Percentiles rank a stretch among this genome's conserved stretches.
These are phyloP conservation scores for Lepus timidus DNA, from an alignment of 2,113 vertebrate species.

Conservation along the genomic window DNA sequence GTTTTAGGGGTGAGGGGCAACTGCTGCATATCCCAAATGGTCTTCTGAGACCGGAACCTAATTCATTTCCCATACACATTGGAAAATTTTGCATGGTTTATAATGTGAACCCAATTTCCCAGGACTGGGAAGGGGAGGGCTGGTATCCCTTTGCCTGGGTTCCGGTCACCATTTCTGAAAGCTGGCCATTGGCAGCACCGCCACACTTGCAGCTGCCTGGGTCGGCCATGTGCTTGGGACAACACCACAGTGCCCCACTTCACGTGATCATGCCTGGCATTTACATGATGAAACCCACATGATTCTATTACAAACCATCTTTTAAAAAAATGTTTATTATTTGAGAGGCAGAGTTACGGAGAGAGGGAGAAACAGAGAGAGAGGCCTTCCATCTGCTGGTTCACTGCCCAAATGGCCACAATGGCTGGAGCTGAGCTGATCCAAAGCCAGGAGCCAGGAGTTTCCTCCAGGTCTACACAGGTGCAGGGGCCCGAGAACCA, in stretches of 20 bases:
- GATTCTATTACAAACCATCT: neutral
- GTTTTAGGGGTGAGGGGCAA: neutral
- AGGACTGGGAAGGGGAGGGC: neutral
- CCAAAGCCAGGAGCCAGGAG: no score
- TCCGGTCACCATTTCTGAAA: neutral
- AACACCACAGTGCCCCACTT: neutral
- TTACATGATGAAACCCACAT: neutral
- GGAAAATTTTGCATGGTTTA: neutral
- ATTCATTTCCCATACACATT: neutral
- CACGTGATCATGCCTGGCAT: neutral
- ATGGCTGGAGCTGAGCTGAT: no score
- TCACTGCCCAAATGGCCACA: no score
- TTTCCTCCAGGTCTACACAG: no score
- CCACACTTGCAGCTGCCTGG: neutral
- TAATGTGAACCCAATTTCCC: neutral
- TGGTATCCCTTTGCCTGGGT: neutral
- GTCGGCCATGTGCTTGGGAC: no score
- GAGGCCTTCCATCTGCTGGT: no score
- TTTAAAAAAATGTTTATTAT: no score
- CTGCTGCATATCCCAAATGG: neutral
- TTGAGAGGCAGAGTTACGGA: no score
- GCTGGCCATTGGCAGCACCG: neutral
- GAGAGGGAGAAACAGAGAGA: no score
- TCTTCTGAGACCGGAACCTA: constrained; percentile 2
- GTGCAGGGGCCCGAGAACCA: no score